These are phyloP conservation scores for Patagioenas fasciata DNA, from an alignment of 2,113 vertebrate genomes.

Conservation along the genomic window DNA sequence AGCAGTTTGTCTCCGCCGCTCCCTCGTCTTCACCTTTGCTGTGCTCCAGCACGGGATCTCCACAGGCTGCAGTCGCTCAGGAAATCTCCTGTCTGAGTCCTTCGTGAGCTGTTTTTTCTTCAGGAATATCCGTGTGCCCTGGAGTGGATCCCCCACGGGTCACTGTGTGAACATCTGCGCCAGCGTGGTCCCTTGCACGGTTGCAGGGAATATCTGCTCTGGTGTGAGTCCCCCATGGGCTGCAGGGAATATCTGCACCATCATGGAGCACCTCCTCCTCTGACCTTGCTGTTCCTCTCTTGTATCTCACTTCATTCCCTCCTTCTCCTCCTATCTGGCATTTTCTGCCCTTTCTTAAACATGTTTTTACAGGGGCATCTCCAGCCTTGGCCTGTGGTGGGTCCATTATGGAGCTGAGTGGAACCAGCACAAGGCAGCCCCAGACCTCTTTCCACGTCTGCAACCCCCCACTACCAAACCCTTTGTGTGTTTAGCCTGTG, in stretches of 20 bases:
- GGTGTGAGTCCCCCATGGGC: background rate
- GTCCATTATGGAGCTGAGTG: fast-evolving
- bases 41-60: background rate
- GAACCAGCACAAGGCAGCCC: background rate
- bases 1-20: background rate
- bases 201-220: background rate
- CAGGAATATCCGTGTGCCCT: background rate
- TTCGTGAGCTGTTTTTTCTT: background rate
- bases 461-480: background rate
- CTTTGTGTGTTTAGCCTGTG: background rate
- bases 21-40: background rate
- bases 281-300: background rate
- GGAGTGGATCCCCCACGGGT: background rate
- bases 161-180: background rate
- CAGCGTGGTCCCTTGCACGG: background rate
- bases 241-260: background rate
- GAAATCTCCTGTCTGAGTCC: background rate
- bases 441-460: background rate
- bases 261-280: background rate
- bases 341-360: background rate
- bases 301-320: background rate
- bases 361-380: background rate
- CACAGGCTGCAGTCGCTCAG: background rate
- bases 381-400: background rate
- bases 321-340: background rate